Conservation (phyloP, 1,140 invertebrate species). For the Trichonephila clavipes region DNA sequence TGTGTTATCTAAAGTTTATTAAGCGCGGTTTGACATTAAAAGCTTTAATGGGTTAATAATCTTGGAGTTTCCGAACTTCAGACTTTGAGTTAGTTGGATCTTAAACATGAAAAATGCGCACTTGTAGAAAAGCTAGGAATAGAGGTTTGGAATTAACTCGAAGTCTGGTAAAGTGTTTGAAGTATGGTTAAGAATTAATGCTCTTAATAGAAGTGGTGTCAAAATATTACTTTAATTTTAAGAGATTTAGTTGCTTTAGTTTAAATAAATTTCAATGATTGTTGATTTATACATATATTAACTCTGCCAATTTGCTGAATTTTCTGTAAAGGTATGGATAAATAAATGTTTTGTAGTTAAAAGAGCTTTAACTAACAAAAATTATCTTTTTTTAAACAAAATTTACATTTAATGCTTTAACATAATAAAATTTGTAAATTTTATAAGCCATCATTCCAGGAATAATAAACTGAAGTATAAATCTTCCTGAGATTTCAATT, state of each 20-base stretch:
- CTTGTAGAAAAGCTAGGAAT: neutral
- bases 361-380: too few species aligned
- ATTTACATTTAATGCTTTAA: too few species aligned
- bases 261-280: neutral
- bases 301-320: neutral
- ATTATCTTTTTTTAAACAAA: too few species aligned
- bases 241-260: neutral
- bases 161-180: neutral
- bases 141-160: neutral
- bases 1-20: slow-evolving; percentile 13
- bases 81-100: neutral
- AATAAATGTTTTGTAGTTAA: too few species aligned
- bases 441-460: too few species aligned
- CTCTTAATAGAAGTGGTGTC: neutral
- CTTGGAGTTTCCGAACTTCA: neutral
- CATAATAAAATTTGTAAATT: too few species aligned
- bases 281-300: neutral
- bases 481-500: too few species aligned
- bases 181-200: slow-evolving; percentile 6
- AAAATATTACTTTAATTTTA: neutral
- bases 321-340: neutral
- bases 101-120: neutral
- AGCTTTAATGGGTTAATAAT: slow-evolving; percentile 41
- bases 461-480: too few species aligned
- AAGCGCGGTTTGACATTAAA: slow-evolving; percentile 1